A percentile compares a stretch with the other conserved stretches of the same genome.
phyloP scores from a whole-genome alignment of 2,888 invertebrate genomes.

The Ormyrus nitidulus region DNA sequence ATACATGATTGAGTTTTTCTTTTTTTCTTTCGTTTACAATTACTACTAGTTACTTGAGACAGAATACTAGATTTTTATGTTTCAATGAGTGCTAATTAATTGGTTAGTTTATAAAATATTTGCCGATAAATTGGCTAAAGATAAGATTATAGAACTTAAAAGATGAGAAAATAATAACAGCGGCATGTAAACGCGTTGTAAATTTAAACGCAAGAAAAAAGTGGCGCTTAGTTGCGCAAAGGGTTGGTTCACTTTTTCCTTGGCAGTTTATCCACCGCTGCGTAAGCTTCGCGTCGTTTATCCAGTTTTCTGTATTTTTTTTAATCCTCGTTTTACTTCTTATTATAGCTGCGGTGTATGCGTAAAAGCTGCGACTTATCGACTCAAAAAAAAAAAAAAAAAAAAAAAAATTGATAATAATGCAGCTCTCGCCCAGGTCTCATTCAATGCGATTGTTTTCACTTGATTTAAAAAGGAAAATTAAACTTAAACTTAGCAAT shows the following conservation, averaged over 20 bases:
- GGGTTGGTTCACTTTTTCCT: constrained; percentile 50
- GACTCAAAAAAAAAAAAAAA: neutral
- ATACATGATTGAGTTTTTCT: constrained; percentile 69
- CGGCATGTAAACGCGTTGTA: constrained; percentile 32
- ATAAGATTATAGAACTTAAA: constrained; percentile 55
- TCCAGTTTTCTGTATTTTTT: constrained; percentile 44
- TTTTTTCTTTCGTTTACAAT: constrained; percentile 67
- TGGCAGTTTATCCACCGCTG: constrained; percentile 28
- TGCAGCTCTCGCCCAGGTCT: constrained; percentile 41
- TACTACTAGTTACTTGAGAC: constrained; percentile 68
- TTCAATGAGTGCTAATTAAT: constrained; percentile 70
- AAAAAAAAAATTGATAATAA: constrained; percentile 30
- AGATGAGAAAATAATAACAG: constrained; percentile 44
- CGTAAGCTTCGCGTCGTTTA: constrained; percentile 48
- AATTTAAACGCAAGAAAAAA: constrained; percentile 39
- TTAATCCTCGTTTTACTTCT: constrained; percentile 51
- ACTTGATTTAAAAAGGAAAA: constrained; percentile 61
- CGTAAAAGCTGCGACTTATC: constrained; percentile 47
- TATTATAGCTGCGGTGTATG: constrained; percentile 53
- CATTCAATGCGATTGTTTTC: constrained; percentile 56
- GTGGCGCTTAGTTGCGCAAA: constrained; percentile 34
- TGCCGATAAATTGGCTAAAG: constrained; percentile 55
- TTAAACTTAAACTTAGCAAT: constrained; percentile 74
- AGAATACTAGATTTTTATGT: constrained; percentile 68
- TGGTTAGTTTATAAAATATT: constrained; percentile 56